Percentiles rank a stretch among this genome's conserved stretches.
phyloP scores from a whole-genome alignment of 2,113 vertebrate species.

The Alaudala cheleensis region DNA sequence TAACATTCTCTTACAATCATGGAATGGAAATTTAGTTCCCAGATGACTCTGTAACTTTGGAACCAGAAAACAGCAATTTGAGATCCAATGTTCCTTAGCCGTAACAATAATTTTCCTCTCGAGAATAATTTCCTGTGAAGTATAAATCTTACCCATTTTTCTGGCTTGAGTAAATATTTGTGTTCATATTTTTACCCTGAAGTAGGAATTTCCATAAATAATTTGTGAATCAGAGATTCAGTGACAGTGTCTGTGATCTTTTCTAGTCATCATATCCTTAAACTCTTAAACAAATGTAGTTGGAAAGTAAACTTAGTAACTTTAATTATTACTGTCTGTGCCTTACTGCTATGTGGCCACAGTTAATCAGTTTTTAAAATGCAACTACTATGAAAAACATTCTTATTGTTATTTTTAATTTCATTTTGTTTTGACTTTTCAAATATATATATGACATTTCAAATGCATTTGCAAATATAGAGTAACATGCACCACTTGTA shows the following conservation, averaged over 20 bases:
- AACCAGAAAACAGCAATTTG: neutral
- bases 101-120: neutral
- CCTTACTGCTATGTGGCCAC: neutral
- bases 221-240: neutral
- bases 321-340: neutral
- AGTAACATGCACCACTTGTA: neutral
- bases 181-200: neutral
- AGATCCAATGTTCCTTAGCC: neutral
- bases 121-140: neutral
- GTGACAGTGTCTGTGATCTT: neutral
- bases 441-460: neutral
- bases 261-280: neutral
- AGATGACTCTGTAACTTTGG: neutral
- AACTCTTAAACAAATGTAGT: neutral
- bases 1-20: neutral
- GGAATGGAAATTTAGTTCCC: constrained; percentile 19
- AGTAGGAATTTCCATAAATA: neutral
- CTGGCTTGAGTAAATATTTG: constrained; percentile 17
- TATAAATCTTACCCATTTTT: neutral
- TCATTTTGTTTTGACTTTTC: neutral
- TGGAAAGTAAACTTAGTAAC: neutral
- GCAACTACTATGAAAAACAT: neutral
- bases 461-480: neutral
- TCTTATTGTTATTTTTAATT: neutral
- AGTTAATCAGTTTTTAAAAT: neutral